phyloP scores from a whole-genome alignment of 2,113 vertebrate genomes.

The Anguilla japonica region DNA sequence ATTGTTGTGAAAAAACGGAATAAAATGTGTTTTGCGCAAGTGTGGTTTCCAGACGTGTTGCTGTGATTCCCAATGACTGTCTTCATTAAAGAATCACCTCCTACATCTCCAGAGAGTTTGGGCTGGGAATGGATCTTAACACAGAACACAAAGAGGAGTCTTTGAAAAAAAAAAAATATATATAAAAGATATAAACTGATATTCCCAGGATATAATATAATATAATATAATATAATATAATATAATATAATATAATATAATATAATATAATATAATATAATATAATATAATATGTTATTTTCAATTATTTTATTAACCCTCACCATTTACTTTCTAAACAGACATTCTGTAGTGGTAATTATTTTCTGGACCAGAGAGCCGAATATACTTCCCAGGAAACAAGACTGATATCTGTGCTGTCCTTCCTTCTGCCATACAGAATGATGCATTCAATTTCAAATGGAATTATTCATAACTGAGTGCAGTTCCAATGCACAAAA shows the following conservation, averaged over 20 bases:
- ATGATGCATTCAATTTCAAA: not conserved
- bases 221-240: not conserved
- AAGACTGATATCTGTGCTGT: not conserved
- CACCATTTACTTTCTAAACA: not conserved
- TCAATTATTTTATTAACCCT: not conserved
- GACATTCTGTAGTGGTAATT: not conserved
- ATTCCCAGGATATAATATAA: not conserved
- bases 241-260: not conserved
- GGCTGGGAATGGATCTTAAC: not conserved
- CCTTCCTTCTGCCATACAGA: not conserved
- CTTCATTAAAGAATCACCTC: not conserved
- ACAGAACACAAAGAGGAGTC: not conserved
- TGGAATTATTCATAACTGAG: not conserved
- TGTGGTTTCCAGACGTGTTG: not conserved
- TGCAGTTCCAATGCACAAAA: not conserved
- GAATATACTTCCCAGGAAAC: not conserved
- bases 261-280: not conserved
- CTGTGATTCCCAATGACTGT: not conserved
- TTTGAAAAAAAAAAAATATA: not conserved
- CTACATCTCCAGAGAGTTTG: not conserved
- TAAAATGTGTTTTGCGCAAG: not conserved
- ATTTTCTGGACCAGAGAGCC: not conserved
- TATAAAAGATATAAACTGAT: not conserved
- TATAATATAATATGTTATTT: not conserved
- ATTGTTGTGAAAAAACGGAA: not conserved